Conservation (phyloP, 2,888 invertebrate genomes). For the Rhingia campestris region DNA sequence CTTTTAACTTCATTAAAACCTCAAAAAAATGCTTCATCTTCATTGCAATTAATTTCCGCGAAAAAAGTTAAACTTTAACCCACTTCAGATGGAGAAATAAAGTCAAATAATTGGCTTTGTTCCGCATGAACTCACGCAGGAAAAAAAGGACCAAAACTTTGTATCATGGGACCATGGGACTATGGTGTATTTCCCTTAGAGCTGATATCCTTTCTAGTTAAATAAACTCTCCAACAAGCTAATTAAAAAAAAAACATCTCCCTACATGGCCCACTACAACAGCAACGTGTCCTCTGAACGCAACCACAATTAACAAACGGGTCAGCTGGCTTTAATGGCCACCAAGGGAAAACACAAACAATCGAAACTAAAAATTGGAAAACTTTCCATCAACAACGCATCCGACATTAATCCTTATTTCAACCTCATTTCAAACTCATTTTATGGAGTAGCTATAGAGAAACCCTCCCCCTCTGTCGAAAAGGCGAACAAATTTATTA, state of each 20-base stretch:
- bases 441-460: neutral
- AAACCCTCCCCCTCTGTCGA: neutral
- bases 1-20: no score
- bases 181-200: slow-evolving; percentile 5
- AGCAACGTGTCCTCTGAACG: slow-evolving; percentile 18
- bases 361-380: slow-evolving; percentile 42
- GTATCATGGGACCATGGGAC: slow-evolving; percentile 23
- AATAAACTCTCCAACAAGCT: slow-evolving; percentile 42
- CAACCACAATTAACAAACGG: slow-evolving; percentile 71
- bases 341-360: neutral
- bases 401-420: slow-evolving; percentile 65
- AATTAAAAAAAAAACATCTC: slow-evolving; percentile 8
- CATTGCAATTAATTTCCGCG: no score
- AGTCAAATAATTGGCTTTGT: slow-evolving; percentile 62
- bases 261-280: slow-evolving; percentile 18
- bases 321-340: slow-evolving; percentile 60
- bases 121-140: slow-evolving; percentile 52
- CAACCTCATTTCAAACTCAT: neutral
- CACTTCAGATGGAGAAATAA: neutral
- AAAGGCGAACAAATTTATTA: slow-evolving; percentile 42
- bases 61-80: no score
- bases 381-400: slow-evolving; percentile 54
- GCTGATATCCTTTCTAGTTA: slow-evolving; percentile 24
- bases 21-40: no score
- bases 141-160: slow-evolving; percentile 37